Conservation (phyloP, 2,888 invertebrate genomes). For the Mesochorus sp. region DNA sequence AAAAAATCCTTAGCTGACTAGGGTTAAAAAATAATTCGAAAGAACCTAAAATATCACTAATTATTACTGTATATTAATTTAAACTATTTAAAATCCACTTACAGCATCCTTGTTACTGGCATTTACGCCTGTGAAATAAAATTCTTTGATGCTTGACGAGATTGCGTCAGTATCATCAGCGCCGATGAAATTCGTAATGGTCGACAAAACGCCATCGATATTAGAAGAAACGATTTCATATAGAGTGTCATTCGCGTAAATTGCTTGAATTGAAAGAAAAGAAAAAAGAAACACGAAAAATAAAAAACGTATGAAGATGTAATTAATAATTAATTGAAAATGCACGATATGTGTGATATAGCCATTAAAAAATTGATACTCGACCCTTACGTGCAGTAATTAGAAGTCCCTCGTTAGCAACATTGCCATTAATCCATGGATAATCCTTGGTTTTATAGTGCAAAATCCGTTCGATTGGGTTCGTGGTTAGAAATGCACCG, state of each 20-base stretch:
- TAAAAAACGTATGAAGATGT: background rate
- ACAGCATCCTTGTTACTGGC: conserved; percentile 53
- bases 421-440: conserved; percentile 64
- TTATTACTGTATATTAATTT: no score
- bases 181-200: conserved; percentile 13
- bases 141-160: conserved; percentile 22
- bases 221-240: conserved; percentile 41
- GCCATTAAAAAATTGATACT: background rate
- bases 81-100: no score
- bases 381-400: conserved; percentile 54
- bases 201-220: conserved; percentile 33
- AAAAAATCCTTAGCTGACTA: no score
- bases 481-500: conserved; percentile 64
- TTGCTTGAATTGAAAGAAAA: conserved; percentile 21
- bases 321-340: background rate
- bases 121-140: conserved; percentile 54
- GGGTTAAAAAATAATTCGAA: no score
- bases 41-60: no score
- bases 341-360: background rate
- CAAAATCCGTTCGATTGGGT: conserved; percentile 55
- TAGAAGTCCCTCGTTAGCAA: conserved; percentile 65
- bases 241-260: conserved; percentile 51
- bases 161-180: conserved; percentile 16
- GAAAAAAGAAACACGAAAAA: background rate
- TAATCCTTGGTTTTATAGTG: conserved; percentile 59